Evolutionary conservation across 1,140 invertebrate species (phyloP).

Genomic region (Wiebesia pumilae): DNA sequence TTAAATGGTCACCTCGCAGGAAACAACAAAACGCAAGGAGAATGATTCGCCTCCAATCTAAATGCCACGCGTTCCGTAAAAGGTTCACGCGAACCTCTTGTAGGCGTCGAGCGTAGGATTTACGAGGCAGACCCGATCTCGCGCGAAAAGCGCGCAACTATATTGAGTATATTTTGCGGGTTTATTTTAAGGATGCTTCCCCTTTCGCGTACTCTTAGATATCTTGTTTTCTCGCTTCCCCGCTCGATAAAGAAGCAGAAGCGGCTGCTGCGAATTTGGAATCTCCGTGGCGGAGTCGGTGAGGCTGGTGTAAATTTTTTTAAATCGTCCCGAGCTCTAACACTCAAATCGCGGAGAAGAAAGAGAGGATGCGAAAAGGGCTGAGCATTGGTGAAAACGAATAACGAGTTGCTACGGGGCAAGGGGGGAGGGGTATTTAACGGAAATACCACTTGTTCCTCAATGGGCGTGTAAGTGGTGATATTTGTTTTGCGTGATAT

Average conservation of each 20-base stretch:
- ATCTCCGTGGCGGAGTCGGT: slow-evolving; percentile 13
- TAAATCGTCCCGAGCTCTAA: neutral
- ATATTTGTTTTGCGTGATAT: neutral
- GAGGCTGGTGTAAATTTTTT: neutral
- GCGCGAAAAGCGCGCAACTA: neutral
- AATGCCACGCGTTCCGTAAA: neutral
- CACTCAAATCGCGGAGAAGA: neutral
- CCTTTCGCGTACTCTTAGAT: neutral
- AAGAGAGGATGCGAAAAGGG: slow-evolving; percentile 5
- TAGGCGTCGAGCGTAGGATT: slow-evolving; percentile 24
- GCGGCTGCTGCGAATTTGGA: slow-evolving; percentile 12
- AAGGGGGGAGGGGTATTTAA: neutral
- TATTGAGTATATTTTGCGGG: slow-evolving; percentile 11
- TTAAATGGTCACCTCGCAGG: neutral
- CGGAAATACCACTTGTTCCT: neutral
- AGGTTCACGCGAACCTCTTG: neutral
- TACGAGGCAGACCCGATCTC: neutral
- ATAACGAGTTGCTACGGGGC: neutral
- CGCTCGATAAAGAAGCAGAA: neutral
- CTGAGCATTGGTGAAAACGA: neutral
- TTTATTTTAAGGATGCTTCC: slow-evolving; percentile 25
- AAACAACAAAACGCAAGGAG: too few species aligned
- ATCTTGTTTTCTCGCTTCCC: neutral
- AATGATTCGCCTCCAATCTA: neutral
- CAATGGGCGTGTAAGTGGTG: too few species aligned